Evolutionary conservation across 1,140 invertebrate genomes (phyloP).

Genomic region (Zaprionus inermis): DNA sequence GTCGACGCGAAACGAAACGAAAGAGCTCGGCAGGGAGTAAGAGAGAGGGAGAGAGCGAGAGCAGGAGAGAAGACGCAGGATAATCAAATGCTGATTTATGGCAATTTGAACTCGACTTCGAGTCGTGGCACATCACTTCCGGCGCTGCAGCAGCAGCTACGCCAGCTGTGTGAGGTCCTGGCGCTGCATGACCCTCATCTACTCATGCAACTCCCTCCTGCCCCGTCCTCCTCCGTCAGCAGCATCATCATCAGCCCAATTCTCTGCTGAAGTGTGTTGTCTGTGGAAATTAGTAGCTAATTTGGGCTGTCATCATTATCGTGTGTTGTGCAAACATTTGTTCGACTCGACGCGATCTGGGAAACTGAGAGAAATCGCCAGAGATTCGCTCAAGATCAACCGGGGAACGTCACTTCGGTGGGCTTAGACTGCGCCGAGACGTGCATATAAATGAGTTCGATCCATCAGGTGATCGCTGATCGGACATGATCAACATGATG

Average conservation of each 20-base stretch:
- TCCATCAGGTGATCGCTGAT: constrained; percentile 8
- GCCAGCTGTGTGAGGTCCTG: constrained; percentile 81
- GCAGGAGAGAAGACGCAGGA: constrained; percentile 55
- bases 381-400: not conserved
- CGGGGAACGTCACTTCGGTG: not conserved
- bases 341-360: constrained; percentile 47
- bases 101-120: constrained; percentile 59
- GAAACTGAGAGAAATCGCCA: not conserved
- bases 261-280: constrained; percentile 34
- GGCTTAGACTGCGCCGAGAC: constrained; percentile 9
- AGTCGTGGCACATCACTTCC: constrained; percentile 60
- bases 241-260: constrained; percentile 6
- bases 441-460: constrained; percentile 43
- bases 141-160: constrained; percentile 46
- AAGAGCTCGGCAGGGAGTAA: not conserved
- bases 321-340: constrained; percentile 82
- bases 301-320: constrained; percentile 81
- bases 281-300: constrained; percentile 82
- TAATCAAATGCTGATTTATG: constrained; percentile 83
- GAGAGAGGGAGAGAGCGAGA: constrained; percentile 8
- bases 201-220: constrained; percentile 24
- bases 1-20: constrained; percentile 10
- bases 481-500: not conserved
- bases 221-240: not conserved
- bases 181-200: constrained; percentile 38